Conservation (phyloP, 2,888 invertebrate species). For the Scaptomyza cyrtandrae region DNA sequence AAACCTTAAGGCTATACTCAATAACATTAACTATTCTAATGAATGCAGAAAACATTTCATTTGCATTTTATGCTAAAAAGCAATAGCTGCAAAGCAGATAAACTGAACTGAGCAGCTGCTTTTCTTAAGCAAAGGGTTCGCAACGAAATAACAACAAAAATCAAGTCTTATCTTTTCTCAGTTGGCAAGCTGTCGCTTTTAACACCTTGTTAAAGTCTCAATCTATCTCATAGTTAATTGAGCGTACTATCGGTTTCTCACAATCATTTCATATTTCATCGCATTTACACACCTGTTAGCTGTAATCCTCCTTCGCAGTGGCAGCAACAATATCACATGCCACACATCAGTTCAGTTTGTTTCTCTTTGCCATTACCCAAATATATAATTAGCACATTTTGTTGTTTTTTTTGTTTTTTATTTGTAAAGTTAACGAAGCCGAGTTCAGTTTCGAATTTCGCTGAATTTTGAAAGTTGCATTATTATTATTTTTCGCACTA, state of each 20-base stretch:
- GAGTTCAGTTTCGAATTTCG: constrained; percentile 1
- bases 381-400: constrained; percentile 44
- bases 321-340: constrained; percentile 60
- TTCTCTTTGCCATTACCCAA: constrained; percentile 9
- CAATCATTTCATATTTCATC: constrained; percentile 5
- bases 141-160: background rate
- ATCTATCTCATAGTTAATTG: constrained; percentile 27
- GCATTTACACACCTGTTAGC: constrained; percentile 47
- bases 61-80: background rate
- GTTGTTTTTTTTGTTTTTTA: no score
- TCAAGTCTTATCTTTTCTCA: constrained; percentile 25
- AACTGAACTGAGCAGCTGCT: constrained; percentile 4
- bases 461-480: constrained; percentile 40
- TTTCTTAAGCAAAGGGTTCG: background rate
- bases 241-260: constrained; percentile 16
- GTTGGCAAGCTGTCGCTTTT: constrained; percentile 26
- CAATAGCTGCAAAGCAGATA: no score
- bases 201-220: constrained; percentile 29
- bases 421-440: background rate
- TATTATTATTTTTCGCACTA: constrained; percentile 18
- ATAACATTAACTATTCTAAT: background rate
- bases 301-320: constrained; percentile 8
- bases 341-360: constrained; percentile 26
- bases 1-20: background rate
- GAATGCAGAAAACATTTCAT: background rate